phyloP scores from a whole-genome alignment of 1,140 invertebrate genomes.

The Cyclina sinensis region DNA sequence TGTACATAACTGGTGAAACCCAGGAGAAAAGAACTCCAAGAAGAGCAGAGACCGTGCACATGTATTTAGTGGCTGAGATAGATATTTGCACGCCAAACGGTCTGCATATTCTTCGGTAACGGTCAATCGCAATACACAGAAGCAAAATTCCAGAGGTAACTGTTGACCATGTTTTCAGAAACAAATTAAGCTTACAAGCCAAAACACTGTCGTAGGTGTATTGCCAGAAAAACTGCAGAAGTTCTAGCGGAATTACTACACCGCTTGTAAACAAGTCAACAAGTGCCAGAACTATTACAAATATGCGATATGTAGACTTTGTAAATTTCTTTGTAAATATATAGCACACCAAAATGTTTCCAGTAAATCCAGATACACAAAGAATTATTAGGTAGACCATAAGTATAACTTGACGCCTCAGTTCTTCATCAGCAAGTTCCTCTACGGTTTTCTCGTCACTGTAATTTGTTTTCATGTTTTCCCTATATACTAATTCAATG shows the following conservation, averaged over 20 bases:
- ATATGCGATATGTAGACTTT: not conserved
- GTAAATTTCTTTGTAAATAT: constrained; percentile 47
- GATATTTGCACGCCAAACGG: constrained; percentile 49
- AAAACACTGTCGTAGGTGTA: not conserved
- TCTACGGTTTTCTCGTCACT: not conserved
- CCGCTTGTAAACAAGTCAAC: constrained; percentile 10
- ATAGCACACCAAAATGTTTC: constrained; percentile 59
- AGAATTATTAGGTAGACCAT: constrained; percentile 40
- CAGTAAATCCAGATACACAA: constrained; percentile 18
- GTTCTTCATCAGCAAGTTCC: constrained; percentile 36
- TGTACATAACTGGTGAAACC: constrained; percentile 17
- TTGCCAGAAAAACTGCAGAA: not conserved
- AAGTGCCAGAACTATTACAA: not conserved
- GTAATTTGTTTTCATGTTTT: not conserved
- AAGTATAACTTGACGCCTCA: not conserved
- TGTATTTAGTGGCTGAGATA: not conserved
- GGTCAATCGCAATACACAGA: constrained; percentile 43
- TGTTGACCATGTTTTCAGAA: constrained; percentile 35
- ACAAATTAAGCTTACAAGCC: constrained; percentile 42
- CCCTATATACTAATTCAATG: no score
- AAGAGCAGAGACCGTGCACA: not conserved
- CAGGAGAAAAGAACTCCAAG: not conserved
- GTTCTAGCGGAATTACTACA: constrained; percentile 22
- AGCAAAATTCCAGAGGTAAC: constrained; percentile 27
- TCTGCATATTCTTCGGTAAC: constrained; percentile 52